Conservation (phyloP, 1,140 invertebrate genomes). For the Rhopalosiphum maidis region DNA sequence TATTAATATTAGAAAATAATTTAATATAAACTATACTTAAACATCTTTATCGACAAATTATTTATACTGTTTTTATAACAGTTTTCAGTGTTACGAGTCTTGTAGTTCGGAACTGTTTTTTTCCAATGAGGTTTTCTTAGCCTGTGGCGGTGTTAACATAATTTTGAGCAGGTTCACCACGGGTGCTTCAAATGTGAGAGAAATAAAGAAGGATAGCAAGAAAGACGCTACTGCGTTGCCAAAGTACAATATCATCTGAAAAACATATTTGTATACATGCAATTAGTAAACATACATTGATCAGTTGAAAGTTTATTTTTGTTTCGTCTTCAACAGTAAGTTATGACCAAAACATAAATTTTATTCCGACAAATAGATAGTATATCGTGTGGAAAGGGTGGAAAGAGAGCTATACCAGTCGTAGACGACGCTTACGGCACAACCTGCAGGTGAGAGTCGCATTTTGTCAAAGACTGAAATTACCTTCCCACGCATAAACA, state of each 20-base stretch:
- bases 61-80: neutral
- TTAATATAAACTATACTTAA: constrained; percentile 48
- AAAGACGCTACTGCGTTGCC: constrained; percentile 81
- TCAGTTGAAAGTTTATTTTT: neutral
- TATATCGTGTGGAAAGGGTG: neutral
- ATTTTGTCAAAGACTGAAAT: neutral
- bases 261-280: constrained; percentile 58
- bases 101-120: constrained; percentile 45
- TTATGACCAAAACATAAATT: neutral
- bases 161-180: constrained; percentile 79
- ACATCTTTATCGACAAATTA: neutral
- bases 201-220: constrained; percentile 77
- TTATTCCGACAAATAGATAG: neutral
- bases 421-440: neutral
- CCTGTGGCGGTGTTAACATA: constrained; percentile 62
- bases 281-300: neutral
- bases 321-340: neutral
- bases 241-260: constrained; percentile 77
- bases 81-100: constrained; percentile 43
- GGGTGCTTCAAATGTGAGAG: constrained; percentile 79
- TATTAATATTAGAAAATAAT: constrained; percentile 53
- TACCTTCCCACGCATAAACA: neutral
- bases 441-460: neutral
- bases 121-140: constrained; percentile 42
- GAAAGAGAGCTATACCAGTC: neutral